A percentile compares a stretch with the other conserved stretches of the same genome.
These are phyloP conservation scores for Poecile montanus DNA, from an alignment of 2,797 vertebrate species.

Conservation along the genomic window DNA sequence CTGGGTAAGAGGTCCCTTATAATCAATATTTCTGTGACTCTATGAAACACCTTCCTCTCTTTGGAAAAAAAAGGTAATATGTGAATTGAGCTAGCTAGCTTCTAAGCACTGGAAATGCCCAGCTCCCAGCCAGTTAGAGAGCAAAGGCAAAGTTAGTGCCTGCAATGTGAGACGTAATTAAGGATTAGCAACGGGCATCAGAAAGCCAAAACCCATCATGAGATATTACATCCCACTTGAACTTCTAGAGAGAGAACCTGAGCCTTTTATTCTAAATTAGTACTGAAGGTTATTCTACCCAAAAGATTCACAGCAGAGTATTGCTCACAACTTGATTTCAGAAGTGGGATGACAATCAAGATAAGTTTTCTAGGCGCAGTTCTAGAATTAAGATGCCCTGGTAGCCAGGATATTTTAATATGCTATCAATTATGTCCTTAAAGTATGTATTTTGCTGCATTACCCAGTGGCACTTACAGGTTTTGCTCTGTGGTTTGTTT, in stretches of 20 bases:
- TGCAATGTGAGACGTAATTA: background rate
- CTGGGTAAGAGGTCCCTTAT: background rate
- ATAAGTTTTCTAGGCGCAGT: background rate
- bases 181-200: background rate
- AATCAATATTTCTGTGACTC: background rate
- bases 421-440: background rate
- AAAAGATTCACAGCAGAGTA: background rate
- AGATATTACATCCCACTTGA: background rate
- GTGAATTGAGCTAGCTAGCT: background rate
- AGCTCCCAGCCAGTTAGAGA: background rate
- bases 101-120: background rate
- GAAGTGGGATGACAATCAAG: background rate
- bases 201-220: background rate
- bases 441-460: background rate
- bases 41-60: background rate
- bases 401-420: background rate
- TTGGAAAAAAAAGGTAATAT: background rate
- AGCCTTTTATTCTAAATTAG: background rate
- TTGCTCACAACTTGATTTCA: background rate
- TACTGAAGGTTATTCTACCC: background rate
- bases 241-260: background rate
- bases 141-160: background rate
- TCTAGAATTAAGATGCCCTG: background rate
- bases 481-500: background rate
- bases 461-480: background rate